Evolutionary conservation across 2,797 vertebrate species (phyloP).

Genomic region (Diceros bicornis): DNA sequence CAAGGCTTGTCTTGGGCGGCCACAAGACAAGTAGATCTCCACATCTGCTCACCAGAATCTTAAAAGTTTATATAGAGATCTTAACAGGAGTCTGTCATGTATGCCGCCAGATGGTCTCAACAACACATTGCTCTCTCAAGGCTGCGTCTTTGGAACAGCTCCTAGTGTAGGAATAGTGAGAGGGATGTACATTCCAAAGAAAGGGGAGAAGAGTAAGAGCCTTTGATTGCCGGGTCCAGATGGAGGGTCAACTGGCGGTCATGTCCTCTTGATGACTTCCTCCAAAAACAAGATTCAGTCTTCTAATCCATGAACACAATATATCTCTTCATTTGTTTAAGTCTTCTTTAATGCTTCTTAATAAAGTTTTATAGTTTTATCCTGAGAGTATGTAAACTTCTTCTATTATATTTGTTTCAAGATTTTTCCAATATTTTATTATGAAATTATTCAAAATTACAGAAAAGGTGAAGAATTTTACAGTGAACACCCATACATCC

Average conservation of each 20-base stretch:
- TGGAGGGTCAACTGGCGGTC: not conserved
- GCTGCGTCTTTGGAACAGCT: not conserved
- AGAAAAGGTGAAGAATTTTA: not conserved
- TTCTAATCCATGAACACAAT: not conserved
- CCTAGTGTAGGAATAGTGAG: not conserved
- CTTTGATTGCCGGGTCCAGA: not conserved
- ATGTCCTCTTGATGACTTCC: not conserved
- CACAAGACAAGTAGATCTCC: not conserved
- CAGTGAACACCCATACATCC: not conserved
- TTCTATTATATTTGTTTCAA: not conserved
- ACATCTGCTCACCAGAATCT: not conserved
- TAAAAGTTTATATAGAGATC: not conserved
- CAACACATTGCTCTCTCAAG: not conserved
- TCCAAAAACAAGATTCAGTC: not conserved
- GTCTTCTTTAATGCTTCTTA: not conserved
- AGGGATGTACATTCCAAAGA: not conserved
- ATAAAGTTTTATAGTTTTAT: constrained; percentile 28
- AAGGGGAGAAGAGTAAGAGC: not conserved
- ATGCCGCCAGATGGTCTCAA: not conserved
- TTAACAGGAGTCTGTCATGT: not conserved
- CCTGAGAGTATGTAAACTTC: not conserved
- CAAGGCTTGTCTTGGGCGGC: not conserved
- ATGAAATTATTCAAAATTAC: not conserved
- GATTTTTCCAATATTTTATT: not conserved
- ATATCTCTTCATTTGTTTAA: not conserved